Evolutionary conservation across 2,797 vertebrate genomes (phyloP).

Genomic region (Enteromius unitaeniatus): DNA sequence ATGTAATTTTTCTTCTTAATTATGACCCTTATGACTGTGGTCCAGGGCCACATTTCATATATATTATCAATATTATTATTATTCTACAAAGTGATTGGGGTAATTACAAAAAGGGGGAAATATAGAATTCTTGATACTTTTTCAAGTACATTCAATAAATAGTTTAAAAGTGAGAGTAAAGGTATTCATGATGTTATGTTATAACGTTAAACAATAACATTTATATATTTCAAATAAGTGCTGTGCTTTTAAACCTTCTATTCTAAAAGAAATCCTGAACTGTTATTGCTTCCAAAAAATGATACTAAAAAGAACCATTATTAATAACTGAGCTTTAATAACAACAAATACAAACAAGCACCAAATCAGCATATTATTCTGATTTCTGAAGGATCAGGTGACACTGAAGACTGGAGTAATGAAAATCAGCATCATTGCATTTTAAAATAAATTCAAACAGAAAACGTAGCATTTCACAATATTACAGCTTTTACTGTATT

Average conservation of each 20-base stretch:
- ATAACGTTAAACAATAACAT: no score
- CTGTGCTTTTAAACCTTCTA: not conserved
- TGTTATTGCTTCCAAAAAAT: not conserved
- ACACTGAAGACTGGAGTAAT: not conserved
- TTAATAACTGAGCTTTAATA: not conserved
- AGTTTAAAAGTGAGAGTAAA: not conserved
- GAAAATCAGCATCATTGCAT: not conserved
- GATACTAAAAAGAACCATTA: not conserved
- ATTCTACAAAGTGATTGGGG: not conserved
- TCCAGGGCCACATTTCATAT: not conserved
- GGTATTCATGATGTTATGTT: not conserved
- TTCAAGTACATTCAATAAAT: not conserved
- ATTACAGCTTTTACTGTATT: not conserved
- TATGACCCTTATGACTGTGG: no score
- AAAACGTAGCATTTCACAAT: not conserved
- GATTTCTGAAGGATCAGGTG: not conserved
- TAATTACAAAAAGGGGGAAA: not conserved
- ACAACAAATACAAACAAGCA: not conserved
- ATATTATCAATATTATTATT: not conserved
- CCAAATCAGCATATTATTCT: not conserved
- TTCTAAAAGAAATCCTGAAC: not conserved
- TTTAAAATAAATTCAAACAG: not conserved
- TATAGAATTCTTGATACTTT: not conserved
- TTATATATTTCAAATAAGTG: not conserved
- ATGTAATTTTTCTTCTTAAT: not conserved